Conservation (phyloP, 2,113 vertebrate species). For the Chaenocephalus aceratus region DNA sequence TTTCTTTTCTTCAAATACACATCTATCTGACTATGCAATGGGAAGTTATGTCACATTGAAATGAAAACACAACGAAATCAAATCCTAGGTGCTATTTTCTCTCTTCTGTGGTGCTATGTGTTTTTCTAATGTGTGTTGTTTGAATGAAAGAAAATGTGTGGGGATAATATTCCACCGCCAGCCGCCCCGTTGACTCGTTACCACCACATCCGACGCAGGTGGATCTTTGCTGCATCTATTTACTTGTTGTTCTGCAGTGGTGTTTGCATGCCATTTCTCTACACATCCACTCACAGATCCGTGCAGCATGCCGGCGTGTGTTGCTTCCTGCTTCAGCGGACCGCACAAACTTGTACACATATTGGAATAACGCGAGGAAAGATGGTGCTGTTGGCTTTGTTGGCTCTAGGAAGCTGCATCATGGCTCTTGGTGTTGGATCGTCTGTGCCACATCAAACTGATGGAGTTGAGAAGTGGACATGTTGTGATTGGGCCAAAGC, state of each 20-base stretch:
- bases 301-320: slow-evolving; percentile 44
- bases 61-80: slow-evolving; percentile 76
- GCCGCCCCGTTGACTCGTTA: slow-evolving; percentile 38
- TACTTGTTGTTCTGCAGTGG: slow-evolving; percentile 27
- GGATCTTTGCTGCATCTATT: slow-evolving; percentile 60
- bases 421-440: slow-evolving; percentile 58
- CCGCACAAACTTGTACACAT: slow-evolving; percentile 39
- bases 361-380: slow-evolving; percentile 28
- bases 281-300: slow-evolving; percentile 56
- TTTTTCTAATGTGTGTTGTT: slow-evolving; percentile 78
- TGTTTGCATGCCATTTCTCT: slow-evolving; percentile 68
- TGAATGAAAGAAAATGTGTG: slow-evolving; percentile 74
- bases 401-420: slow-evolving; percentile 52
- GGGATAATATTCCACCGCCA: slow-evolving; percentile 66
- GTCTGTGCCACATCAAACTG: slow-evolving; percentile 48
- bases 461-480: slow-evolving; percentile 48
- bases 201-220: slow-evolving; percentile 45
- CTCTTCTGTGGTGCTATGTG: slow-evolving; percentile 93
- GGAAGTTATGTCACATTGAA: slow-evolving; percentile 79
- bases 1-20: slow-evolving; percentile 45
- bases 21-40: slow-evolving; percentile 70
- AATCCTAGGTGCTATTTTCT: slow-evolving; percentile 89
- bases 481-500: slow-evolving; percentile 31
- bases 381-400: slow-evolving; percentile 55
- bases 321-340: slow-evolving; percentile 49